These are phyloP conservation scores for Trichosurus vulpecula DNA, from an alignment of 2,797 vertebrate species.

Conservation along the genomic window DNA sequence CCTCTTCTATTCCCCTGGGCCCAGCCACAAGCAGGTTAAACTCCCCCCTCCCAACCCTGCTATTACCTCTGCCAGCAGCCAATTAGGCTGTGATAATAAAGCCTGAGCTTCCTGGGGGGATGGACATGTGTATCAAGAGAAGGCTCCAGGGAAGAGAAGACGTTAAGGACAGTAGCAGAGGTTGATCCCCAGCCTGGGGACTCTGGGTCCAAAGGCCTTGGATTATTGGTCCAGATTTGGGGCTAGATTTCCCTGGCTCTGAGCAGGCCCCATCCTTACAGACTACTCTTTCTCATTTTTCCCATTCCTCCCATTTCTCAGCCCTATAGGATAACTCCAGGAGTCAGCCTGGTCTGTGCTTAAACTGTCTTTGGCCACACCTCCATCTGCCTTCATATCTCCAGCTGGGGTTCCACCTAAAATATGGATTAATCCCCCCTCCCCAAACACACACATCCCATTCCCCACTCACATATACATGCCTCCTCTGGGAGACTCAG, in stretches of 20 bases:
- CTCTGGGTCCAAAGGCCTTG: slow-evolving; percentile 29
- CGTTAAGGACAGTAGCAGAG: background rate
- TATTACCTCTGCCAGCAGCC: background rate
- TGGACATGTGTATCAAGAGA: slow-evolving; percentile 35
- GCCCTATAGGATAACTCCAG: background rate
- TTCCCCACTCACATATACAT: background rate
- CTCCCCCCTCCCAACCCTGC: background rate
- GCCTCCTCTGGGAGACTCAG: background rate
- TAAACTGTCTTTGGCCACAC: background rate
- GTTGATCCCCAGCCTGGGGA: background rate
- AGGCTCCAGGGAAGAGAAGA: slow-evolving; percentile 32
- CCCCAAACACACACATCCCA: background rate
- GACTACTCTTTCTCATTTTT: background rate
- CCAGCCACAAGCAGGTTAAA: background rate
- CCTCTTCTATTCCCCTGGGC: background rate
- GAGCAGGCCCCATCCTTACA: background rate
- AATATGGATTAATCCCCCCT: background rate
- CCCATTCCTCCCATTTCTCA: background rate
- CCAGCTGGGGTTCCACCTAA: background rate
- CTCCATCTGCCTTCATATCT: background rate
- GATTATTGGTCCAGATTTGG: slow-evolving; percentile 31
- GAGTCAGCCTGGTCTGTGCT: background rate
- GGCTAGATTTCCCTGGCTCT: background rate
- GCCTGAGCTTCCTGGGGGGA: slow-evolving; percentile 41
- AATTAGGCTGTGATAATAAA: accelerated